phyloP scores from a whole-genome alignment of 2,113 vertebrate species.

The Apteryx mantelli region DNA sequence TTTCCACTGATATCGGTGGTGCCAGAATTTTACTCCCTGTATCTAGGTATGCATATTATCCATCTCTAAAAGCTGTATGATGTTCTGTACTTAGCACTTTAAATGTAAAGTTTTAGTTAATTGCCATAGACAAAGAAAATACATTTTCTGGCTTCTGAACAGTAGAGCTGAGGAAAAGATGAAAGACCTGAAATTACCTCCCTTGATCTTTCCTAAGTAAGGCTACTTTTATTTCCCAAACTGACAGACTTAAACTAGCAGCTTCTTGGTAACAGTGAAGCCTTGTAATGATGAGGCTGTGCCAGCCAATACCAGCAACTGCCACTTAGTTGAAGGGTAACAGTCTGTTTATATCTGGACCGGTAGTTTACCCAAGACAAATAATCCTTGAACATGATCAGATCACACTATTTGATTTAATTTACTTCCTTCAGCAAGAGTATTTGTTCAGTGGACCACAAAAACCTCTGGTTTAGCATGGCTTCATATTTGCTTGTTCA shows the following conservation, averaged over 20 bases:
- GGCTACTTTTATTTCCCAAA: slow-evolving; percentile 1
- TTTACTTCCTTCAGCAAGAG: slow-evolving; percentile 10
- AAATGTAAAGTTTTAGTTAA: not conserved
- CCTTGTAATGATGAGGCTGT: slow-evolving; percentile 14
- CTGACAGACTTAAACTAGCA: slow-evolving; percentile 22
- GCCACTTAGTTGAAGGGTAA: slow-evolving; percentile 37
- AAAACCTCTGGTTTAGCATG: not conserved
- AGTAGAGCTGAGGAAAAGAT: not conserved
- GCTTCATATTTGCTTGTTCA: not conserved
- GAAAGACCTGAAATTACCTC: not conserved
- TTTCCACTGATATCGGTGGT: not conserved
- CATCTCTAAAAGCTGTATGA: not conserved
- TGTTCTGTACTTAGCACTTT: not conserved
- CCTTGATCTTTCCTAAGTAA: slow-evolving; percentile 13
- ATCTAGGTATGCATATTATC: not conserved
- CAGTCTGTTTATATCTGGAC: slow-evolving; percentile 47
- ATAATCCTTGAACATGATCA: slow-evolving; percentile 54
- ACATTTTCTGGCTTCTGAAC: not conserved
- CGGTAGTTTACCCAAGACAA: slow-evolving; percentile 45
- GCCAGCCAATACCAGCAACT: slow-evolving; percentile 47
- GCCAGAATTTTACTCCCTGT: not conserved
- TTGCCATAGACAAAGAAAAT: not conserved
- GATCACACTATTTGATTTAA: slow-evolving; percentile 45
- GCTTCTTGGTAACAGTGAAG: not conserved
- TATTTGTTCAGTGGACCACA: slow-evolving; percentile 33